Percentiles rank a stretch among this genome's conserved stretches.
phyloP scores from a whole-genome alignment of 2,113 vertebrate genomes.

The Campylomormyrus tamandua region DNA sequence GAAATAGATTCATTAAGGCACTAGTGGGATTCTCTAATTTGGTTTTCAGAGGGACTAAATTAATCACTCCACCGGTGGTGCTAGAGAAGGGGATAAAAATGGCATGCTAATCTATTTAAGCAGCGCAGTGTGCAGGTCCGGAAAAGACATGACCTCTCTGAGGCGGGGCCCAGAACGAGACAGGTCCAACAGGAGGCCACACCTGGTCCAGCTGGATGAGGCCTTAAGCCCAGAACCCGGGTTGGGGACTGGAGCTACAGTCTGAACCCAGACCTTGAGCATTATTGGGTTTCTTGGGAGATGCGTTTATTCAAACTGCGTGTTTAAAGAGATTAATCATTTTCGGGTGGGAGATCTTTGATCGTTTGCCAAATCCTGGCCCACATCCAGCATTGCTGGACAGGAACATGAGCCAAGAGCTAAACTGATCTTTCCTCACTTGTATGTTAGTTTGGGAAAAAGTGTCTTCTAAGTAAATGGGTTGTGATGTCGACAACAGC shows the following conservation, averaged over 20 bases:
- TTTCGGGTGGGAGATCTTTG: neutral
- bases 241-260: neutral
- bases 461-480: neutral
- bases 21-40: conserved; percentile 1
- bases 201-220: neutral
- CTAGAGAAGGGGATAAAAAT: neutral
- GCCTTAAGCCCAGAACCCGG: neutral
- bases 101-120: neutral
- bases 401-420: neutral
- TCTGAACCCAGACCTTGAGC: neutral
- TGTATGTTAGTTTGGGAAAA: neutral
- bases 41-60: neutral
- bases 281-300: neutral
- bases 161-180: neutral
- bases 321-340: neutral
- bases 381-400: neutral
- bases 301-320: neutral
- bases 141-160: neutral
- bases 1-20: neutral
- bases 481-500: neutral
- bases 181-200: neutral
- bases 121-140: neutral
- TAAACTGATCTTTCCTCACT: neutral
- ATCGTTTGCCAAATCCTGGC: neutral
- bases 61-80: neutral